Base-by-base conservation (phyloP, 2,113 vertebrate species). In the Chiloscyllium plagiosum region DNA sequence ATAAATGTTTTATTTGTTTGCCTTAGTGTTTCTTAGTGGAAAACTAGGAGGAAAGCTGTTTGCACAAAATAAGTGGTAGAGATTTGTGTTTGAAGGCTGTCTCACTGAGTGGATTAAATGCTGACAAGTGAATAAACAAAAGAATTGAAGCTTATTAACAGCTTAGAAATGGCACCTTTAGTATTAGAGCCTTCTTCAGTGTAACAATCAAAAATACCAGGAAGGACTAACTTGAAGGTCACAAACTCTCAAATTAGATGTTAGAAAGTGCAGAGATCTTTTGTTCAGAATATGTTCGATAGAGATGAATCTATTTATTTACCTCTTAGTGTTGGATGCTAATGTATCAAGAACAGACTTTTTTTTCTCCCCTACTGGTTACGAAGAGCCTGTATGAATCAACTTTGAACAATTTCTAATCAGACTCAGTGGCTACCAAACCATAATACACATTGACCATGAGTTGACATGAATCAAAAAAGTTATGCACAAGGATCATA, bases 141-240 rank as follows among this genome's bases (percentile, higher is more conserved):
- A 19, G 68, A 70, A 52, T 29, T 24, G 94, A 76, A 50, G 69
- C 42, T 76, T 95, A 72, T 72, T 72, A 95, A 72, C 37, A 95
- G 72, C 52, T 95, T 95, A 76, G 68, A 69, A 95, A 95, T 95
- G 22, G 26, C 68, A 95, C 26, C 94, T 72, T 72, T 42, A 70
- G 68, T 33, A 29, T 50, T 76, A 50, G 37, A n/a, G 20, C 3
- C 72, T 50, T 12, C 22, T 95, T 95, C 26, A 52, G 72, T 8
- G 47, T 69, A 95, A 76, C 94, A 29, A 52, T 76, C 42, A 29
- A 50, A 95, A 95, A 95, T 50, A 47, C 37, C 37, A 70, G 65
- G 56, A 47, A 95, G 56, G n/a, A 17, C 33, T 66, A 37, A 20
- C 33, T 29, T 95, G 93, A 95, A 95, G 65, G 93, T 72, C 42